Percentiles rank a stretch among this genome's conserved stretches.
phyloP scores from a whole-genome alignment of 2,113 vertebrate genomes.

The Edolisoma coerulescens region DNA sequence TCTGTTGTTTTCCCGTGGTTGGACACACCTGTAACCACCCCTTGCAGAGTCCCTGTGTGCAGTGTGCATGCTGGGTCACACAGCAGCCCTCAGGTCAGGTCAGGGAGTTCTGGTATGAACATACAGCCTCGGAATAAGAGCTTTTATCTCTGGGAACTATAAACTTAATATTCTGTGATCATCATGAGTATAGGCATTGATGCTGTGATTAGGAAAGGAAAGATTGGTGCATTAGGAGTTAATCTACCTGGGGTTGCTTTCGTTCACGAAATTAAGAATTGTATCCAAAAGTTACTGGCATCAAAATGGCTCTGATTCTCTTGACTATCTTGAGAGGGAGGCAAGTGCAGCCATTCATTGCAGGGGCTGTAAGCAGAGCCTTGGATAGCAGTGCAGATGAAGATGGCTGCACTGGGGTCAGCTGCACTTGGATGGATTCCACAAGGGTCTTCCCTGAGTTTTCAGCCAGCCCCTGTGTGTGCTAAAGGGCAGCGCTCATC shows the following conservation, averaged over 20 bases:
- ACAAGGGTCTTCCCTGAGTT: background rate
- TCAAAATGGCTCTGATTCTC: background rate
- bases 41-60: background rate
- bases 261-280: background rate
- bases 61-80: background rate
- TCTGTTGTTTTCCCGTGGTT: rapidly evolving
- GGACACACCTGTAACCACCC: rapidly evolving
- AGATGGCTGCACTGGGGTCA: background rate
- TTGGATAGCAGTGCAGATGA: background rate
- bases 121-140: background rate
- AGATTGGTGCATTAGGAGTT: background rate
- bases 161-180: background rate
- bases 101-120: background rate
- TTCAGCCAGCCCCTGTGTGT: background rate
- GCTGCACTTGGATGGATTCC: background rate
- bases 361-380: background rate
- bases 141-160: background rate
- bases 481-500: background rate
- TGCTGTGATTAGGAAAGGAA: background rate
- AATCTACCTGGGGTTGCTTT: background rate
- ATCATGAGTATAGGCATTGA: background rate
- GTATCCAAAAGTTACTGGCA: background rate
- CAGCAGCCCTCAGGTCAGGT: background rate
- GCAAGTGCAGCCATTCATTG: background rate
- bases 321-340: background rate